These are phyloP conservation scores for Amphilophus citrinellus DNA, from an alignment of 2,113 vertebrate genomes.

Conservation along the genomic window DNA sequence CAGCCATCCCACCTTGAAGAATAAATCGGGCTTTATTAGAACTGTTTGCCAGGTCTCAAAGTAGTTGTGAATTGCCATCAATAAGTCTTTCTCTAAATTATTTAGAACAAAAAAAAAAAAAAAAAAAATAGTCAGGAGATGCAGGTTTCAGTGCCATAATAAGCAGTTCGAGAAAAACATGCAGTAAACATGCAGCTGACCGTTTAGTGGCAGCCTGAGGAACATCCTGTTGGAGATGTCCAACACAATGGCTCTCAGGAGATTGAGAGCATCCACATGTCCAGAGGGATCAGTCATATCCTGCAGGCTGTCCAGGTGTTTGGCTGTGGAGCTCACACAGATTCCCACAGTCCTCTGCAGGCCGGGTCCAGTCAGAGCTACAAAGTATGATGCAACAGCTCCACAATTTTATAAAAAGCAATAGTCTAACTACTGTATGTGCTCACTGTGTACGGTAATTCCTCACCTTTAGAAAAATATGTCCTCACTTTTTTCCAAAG, in stretches of 20 bases:
- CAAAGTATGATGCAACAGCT: neutral
- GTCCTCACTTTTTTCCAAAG: slow-evolving; percentile 89
- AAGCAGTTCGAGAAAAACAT: neutral
- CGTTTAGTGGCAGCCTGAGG: slow-evolving; percentile 89
- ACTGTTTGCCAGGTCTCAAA: slow-evolving; percentile 96
- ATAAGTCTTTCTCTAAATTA: slow-evolving; percentile 86
- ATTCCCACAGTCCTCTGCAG: slow-evolving; percentile 86
- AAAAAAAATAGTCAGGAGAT: slow-evolving; percentile 9
- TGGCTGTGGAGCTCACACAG: slow-evolving; percentile 84
- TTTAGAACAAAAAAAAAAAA: slow-evolving; percentile 3
- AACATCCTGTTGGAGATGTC: slow-evolving; percentile 93
- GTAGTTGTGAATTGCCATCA: slow-evolving; percentile 92
- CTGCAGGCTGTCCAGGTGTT: slow-evolving; percentile 83
- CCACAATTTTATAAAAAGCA: neutral
- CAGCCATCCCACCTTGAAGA: slow-evolving; percentile 93
- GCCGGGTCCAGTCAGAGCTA: slow-evolving; percentile 90
- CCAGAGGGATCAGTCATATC: slow-evolving; percentile 77
- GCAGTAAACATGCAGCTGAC: slow-evolving; percentile 71
- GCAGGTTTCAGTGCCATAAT: neutral
- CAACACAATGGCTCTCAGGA: slow-evolving; percentile 90
- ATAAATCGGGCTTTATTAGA: slow-evolving; percentile 92
- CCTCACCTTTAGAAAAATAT: slow-evolving; percentile 91
- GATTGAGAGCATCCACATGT: slow-evolving; percentile 85
- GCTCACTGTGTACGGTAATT: neutral
- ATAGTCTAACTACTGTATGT: neutral